Base-by-base conservation (phyloP, 2,888 invertebrate genomes). In the Minunthozetes semirufus region DNA sequence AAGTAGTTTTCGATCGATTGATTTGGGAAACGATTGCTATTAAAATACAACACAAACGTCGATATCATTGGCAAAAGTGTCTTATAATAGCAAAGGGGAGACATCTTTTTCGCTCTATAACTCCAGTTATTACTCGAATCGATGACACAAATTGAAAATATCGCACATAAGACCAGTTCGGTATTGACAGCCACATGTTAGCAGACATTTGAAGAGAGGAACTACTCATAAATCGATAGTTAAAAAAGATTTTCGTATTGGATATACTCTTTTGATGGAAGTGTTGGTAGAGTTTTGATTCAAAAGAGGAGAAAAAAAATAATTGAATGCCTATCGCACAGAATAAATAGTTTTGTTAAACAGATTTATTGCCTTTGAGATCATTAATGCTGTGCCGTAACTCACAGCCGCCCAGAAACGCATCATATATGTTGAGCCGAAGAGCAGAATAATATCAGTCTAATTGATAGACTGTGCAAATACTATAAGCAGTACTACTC, bases 71-170 rank as follows among this genome's bases (percentile, higher is more conserved):
- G 17, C n/a, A n/a, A n/a, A 59, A 50, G 19, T 29, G 25, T 11
- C 22, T 8, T 42, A 8, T 56, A n/a, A 50, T 56, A 56, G 56
- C n/a, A 56, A 56, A 56, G 13, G 8, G 22, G 22, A 25, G 22
- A 11, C 25, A 59, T 2, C 29, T 22, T 59, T 27, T 59, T 29
- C 29, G 27, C 8, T 13, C 29, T 19, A 4, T 42, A 13, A 5
- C 63, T n/a, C n/a, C n/a, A n/a, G n/a, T n/a, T 38, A 66, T 70
- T 27, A 70, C 25, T 70, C 17, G 46, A 70, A 70, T 70, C 70
- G 25, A 70, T 70, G 42, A 46, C 48, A 70, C 42, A 70, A 70
- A 70, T 70, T 70, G 70, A 46, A 70, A 70, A 70, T 70, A 70
- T 70, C 2, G 48, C 22, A 53, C 33, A 66, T 66, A 66, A 66